A percentile compares a stretch with the other conserved stretches of the same genome.
phyloP scores from a whole-genome alignment of 2,888 invertebrate genomes.

The Oscheius sp. region DNA sequence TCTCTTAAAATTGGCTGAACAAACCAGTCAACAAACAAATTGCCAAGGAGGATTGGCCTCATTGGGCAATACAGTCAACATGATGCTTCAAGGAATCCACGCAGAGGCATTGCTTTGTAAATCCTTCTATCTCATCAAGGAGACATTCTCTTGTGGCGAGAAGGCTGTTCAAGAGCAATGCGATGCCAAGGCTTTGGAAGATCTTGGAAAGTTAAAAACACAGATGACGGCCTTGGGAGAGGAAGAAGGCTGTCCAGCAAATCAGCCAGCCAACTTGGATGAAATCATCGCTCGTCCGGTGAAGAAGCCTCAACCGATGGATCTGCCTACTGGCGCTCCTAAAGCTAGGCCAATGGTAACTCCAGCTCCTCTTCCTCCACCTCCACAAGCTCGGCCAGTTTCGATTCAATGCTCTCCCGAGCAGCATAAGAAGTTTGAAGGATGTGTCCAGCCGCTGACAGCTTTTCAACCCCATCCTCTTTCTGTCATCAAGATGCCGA shows the following conservation, averaged over 20 bases:
- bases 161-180: conserved; percentile 52
- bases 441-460: conserved; percentile 65
- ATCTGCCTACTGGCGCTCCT: conserved; percentile 34
- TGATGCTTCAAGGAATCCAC: conserved; percentile 66
- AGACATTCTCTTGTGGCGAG: conserved; percentile 64
- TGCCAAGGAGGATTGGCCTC: conserved; percentile 60
- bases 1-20: conserved; percentile 47
- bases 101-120: conserved; percentile 68
- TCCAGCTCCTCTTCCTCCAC: conserved; percentile 41
- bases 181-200: conserved; percentile 47
- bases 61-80: conserved; percentile 56
- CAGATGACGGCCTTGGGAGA: conserved; percentile 61
- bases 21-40: conserved; percentile 44
- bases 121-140: conserved; percentile 63
- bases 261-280: conserved; percentile 59
- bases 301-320: conserved; percentile 46
- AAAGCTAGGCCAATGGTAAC: conserved; percentile 43
- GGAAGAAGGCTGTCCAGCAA: conserved; percentile 66
- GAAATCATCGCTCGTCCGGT: conserved; percentile 62
- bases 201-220: conserved; percentile 52
- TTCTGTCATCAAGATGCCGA: conserved; percentile 65
- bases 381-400: conserved; percentile 34
- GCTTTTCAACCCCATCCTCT: conserved; percentile 67
- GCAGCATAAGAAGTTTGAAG: conserved; percentile 59
- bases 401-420: conserved; percentile 46